Conservation (phyloP, 2,888 invertebrate genomes). For the Pristionchus fissidentatus region DNA sequence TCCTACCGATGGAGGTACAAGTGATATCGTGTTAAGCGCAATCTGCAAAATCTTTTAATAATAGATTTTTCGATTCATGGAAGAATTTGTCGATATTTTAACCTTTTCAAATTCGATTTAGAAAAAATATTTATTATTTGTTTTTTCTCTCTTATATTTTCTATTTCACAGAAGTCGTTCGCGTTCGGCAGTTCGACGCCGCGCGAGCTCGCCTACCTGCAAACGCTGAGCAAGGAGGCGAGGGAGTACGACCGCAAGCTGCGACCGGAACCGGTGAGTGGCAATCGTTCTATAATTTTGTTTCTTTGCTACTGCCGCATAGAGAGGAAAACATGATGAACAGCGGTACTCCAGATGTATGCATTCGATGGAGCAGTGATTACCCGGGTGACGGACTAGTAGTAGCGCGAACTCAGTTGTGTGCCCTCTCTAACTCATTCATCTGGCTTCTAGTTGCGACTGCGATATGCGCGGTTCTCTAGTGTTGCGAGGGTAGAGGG, state of each 20-base stretch:
- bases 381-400: too few relatives aligned
- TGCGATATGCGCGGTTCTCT: too few relatives aligned
- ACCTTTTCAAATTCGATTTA: not conserved
- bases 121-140: not conserved
- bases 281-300: not conserved
- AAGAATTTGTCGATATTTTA: not conserved
- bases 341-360: too few relatives aligned
- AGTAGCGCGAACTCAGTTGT: too few relatives aligned
- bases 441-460: too few relatives aligned
- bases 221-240: conserved; percentile 40
- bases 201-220: conserved; percentile 68
- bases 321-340: too few relatives aligned
- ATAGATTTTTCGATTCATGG: not conserved
- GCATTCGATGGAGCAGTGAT: too few relatives aligned
- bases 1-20: not conserved
- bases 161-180: conserved; percentile 21
- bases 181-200: conserved; percentile 73
- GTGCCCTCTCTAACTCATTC: too few relatives aligned
- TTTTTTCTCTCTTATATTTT: too few relatives aligned
- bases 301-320: too few relatives aligned
- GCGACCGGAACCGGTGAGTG: conserved; percentile 31
- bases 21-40: not conserved
- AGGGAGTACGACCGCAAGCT: conserved; percentile 29
- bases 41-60: not conserved
- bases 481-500: too few relatives aligned